Evolutionary conservation across 2,888 invertebrate genomes (phyloP).

Genomic region (Monochamus alternatus): DNA sequence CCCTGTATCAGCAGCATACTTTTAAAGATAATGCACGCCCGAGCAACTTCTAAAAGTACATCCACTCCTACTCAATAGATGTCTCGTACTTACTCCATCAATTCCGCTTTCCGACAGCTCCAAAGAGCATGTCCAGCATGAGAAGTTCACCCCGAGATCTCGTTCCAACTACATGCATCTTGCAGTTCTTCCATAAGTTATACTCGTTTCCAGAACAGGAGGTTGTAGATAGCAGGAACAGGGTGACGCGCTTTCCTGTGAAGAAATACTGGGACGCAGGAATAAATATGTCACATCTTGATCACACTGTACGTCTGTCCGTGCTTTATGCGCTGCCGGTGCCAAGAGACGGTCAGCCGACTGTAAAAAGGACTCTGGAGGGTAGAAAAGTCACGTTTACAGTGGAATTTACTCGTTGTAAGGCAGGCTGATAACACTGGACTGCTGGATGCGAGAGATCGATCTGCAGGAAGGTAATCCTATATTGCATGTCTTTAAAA

Average conservation of each 20-base stretch:
- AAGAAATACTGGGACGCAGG: too few relatives aligned
- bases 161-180: not conserved
- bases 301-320: constrained; percentile 23
- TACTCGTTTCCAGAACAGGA: not conserved
- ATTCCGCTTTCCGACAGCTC: not conserved
- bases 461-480: constrained; percentile 49
- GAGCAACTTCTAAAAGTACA: not conserved
- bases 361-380: constrained; percentile 44
- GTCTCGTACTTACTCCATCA: not conserved
- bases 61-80: not conserved
- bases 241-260: too few relatives aligned
- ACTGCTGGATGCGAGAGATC: constrained; percentile 46
- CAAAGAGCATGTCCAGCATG: not conserved
- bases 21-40: not conserved
- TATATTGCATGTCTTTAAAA: constrained; percentile 30
- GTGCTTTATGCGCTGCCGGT: constrained; percentile 46
- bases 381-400: constrained; percentile 53
- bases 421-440: constrained; percentile 54
- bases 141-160: not conserved
- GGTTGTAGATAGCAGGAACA: not conserved
- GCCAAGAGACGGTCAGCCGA: constrained; percentile 43
- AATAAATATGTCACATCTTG: not conserved
- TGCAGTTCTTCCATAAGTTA: not conserved
- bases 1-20: not conserved
- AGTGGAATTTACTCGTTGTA: constrained; percentile 57